Base-by-base conservation (phyloP, 2,888 invertebrate genomes). In the Onthophagus sagittarius region DNA sequence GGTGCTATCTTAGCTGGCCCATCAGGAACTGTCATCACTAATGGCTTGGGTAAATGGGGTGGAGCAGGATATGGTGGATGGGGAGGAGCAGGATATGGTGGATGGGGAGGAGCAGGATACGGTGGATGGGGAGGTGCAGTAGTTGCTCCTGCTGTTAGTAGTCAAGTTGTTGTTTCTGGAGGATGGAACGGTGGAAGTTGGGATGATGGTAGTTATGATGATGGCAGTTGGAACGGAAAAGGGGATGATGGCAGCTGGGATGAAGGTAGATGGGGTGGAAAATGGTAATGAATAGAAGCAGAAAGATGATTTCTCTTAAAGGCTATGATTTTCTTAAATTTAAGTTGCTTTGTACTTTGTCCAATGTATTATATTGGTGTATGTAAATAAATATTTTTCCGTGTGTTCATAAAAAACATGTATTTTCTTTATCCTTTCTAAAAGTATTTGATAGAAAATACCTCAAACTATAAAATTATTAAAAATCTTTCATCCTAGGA, bases 1-100 rank as follows among this genome's bases (percentile, higher is more conserved):
- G 77, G 77, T 9, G 77, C 75, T 15, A 73, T 76, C 5, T 13
- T 77, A 9, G 74, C 76, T 15, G 77, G 77, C 7, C 77, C 77
- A 4, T 71, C 72, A 13, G 76, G 76, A 39, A 70, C 76, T 9
- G 73, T 76, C 53, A 63, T 74, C 39, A 67, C 72, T 15, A 71
- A 63, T 62, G 70, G 15, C 13, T 31, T 15, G 63, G 71, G 5
- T 23, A 23, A 15, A 31, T 31, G 63, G 32, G 32, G 33, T 15
- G 62, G 63, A n/a, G 70, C 62, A n/a, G 70, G 70, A 3, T 33
- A 32, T 31, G 31, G 65, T 53, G 70, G 70, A 3, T 33, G 69
- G 69, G 31, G 65, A 33, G 72, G 74, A 11, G 33, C 65, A 33
- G 74, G 72, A 5, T 67, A 33, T 13, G 73, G 71, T 53, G 71